phyloP scores from a whole-genome alignment of 1,140 invertebrate genomes.

The Bombus pascuorum region DNA sequence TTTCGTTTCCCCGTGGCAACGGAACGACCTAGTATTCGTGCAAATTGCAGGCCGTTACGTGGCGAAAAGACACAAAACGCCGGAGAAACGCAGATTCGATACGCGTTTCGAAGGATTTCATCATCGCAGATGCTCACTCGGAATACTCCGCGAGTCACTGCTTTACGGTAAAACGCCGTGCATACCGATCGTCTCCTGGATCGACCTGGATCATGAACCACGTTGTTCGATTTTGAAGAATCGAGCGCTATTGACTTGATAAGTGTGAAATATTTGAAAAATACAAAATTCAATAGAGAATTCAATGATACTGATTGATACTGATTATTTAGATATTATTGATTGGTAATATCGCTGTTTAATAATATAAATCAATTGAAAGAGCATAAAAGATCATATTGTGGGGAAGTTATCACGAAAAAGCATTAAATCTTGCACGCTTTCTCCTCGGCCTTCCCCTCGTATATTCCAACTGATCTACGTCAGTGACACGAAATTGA shows the following conservation, averaged over 20 bases:
- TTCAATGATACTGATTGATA: too few relatives aligned
- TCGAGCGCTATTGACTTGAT: too few relatives aligned
- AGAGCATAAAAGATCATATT: conserved; percentile 17
- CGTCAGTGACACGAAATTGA: conserved; percentile 73
- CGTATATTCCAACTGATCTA: conserved; percentile 61
- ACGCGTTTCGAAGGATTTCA: conserved; percentile 53
- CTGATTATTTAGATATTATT: too few relatives aligned
- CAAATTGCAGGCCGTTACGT: conserved; percentile 49
- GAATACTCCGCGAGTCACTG: conserved; percentile 61
- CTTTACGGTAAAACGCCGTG: conserved; percentile 48
- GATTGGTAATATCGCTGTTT: too few relatives aligned
- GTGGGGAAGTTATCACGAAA: conserved; percentile 78
- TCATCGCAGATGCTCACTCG: conserved; percentile 56
- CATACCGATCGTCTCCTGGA: conserved; percentile 35
- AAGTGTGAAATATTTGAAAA: too few relatives aligned
- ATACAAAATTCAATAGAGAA: too few relatives aligned
- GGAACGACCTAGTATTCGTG: background rate
- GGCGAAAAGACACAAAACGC: conserved; percentile 31
- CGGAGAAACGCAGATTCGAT: conserved; percentile 58
- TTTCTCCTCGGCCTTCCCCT: conserved; percentile 76
- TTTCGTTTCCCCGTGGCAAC: conserved; percentile 8
- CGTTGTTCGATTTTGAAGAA: background rate
- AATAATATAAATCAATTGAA: too few relatives aligned
- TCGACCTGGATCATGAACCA: conserved; percentile 36
- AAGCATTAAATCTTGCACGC: conserved; percentile 70